phyloP scores from a whole-genome alignment of 30 jellyfish, hydroid and myxozoan genomes.

The Aurelia aurita complex sp. Pacific region DNA sequence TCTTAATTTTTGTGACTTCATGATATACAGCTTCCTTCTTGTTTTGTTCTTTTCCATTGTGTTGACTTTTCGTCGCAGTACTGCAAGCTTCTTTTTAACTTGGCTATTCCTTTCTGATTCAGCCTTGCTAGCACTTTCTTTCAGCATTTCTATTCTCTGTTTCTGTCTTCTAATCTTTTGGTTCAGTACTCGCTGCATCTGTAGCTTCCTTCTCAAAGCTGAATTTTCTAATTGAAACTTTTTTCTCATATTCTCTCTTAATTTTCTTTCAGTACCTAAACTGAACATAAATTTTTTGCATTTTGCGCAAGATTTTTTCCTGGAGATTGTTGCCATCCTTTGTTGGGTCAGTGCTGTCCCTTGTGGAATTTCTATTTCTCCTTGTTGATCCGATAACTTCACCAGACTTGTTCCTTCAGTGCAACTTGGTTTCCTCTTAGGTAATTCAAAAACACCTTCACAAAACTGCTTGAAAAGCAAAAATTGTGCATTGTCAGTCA shows the following conservation, averaged over 20 bases:
- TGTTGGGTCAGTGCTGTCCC: too few species aligned
- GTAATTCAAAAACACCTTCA: too few species aligned
- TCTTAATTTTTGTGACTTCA: constrained; percentile 4
- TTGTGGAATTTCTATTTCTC: too few species aligned
- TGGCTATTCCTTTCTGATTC: neutral
- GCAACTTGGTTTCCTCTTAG: too few species aligned
- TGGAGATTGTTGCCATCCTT: too few species aligned
- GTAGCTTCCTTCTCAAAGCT: constrained; percentile 14
- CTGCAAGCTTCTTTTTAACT: neutral
- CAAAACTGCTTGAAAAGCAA: too few species aligned
- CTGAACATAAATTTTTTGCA: too few species aligned
- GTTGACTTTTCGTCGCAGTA: neutral
- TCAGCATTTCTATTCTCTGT: constrained; percentile 7
- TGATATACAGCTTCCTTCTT: constrained; percentile 14
- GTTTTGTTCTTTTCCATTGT: constrained; percentile 12
- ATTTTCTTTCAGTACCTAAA: neutral
- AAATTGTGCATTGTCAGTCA: too few species aligned
- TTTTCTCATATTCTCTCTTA: constrained; percentile 6
- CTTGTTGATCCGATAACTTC: too few species aligned
- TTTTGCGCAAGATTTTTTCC: too few species aligned
- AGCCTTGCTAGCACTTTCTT: neutral
- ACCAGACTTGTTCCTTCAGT: too few species aligned
- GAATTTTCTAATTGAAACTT: constrained; percentile 12
- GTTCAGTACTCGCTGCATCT: neutral
- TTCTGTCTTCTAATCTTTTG: constrained; percentile 7